A percentile compares a stretch with the other conserved stretches of the same genome.
Conservation (phyloP, 2,888 invertebrate species). For the Piscicola geometra region DNA sequence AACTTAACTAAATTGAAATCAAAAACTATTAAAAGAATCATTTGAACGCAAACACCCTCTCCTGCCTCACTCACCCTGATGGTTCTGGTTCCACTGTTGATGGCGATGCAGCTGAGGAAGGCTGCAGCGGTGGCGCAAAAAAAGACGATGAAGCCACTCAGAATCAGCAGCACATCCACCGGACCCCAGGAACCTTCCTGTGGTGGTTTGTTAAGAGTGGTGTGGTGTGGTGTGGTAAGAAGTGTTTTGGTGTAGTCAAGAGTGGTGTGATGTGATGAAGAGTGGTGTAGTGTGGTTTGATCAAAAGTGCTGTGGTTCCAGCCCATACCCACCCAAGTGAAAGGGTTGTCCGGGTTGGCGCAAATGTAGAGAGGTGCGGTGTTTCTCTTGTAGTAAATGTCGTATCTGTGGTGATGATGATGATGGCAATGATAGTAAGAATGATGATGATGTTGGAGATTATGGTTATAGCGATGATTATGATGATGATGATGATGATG, state of each 20-base stretch:
- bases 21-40: neutral
- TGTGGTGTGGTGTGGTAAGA: neutral
- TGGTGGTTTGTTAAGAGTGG: neutral
- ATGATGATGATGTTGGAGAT: constrained; percentile 19
- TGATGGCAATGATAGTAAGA: neutral
- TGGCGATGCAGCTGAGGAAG: constrained; percentile 24
- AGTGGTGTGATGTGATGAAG: too few relatives aligned
- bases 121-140: constrained; percentile 7
- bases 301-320: neutral
- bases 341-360: constrained; percentile 26
- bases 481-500: constrained; percentile 32
- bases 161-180: constrained; percentile 30
- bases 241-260: neutral
- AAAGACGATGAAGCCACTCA: constrained; percentile 28
- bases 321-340: constrained; percentile 28
- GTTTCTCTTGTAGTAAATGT: constrained; percentile 33
- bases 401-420: constrained; percentile 11
- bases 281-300: neutral
- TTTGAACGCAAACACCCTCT: too few relatives aligned
- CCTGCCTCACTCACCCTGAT: neutral
- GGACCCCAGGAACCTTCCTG: constrained; percentile 31
- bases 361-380: constrained; percentile 29
- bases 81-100: constrained; percentile 21
- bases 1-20: neutral
- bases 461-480: neutral